Evolutionary conservation across 2,797 vertebrate species (phyloP).

Genomic region (Acrossocheilus fasciatus): DNA sequence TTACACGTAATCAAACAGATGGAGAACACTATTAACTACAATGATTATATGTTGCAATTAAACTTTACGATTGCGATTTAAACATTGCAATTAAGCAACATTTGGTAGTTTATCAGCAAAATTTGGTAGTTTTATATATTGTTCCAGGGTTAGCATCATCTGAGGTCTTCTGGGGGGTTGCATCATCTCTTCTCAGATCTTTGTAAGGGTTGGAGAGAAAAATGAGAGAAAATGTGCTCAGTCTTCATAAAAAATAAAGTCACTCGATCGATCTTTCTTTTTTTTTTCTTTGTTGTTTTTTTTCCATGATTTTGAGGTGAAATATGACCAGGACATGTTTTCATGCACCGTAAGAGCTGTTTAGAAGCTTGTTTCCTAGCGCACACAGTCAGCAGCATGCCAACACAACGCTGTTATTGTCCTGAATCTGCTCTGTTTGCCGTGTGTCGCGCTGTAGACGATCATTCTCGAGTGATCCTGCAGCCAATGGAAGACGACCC

Average conservation of each 20-base stretch:
- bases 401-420: background rate
- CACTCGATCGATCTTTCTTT: background rate
- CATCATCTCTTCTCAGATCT: no score
- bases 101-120: no score
- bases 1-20: no score
- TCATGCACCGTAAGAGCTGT: background rate
- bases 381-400: background rate
- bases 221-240: background rate
- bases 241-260: background rate
- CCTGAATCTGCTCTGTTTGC: slow-evolving; percentile 26
- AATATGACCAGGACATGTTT: background rate
- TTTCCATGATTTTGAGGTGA: background rate
- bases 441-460: slow-evolving; percentile 81
- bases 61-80: no score
- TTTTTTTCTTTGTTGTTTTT: no score
- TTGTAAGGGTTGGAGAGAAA: no score
- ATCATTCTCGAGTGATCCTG: slow-evolving; percentile 99
- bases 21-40: no score
- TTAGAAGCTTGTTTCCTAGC: background rate
- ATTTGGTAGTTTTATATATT: no score
- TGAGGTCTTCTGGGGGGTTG: no score
- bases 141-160: no score
- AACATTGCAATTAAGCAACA: no score
- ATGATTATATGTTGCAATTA: no score
- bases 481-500: slow-evolving; percentile 98